Base-by-base conservation (phyloP, 2,888 invertebrate species). In the Neocrepidodera transversa region DNA sequence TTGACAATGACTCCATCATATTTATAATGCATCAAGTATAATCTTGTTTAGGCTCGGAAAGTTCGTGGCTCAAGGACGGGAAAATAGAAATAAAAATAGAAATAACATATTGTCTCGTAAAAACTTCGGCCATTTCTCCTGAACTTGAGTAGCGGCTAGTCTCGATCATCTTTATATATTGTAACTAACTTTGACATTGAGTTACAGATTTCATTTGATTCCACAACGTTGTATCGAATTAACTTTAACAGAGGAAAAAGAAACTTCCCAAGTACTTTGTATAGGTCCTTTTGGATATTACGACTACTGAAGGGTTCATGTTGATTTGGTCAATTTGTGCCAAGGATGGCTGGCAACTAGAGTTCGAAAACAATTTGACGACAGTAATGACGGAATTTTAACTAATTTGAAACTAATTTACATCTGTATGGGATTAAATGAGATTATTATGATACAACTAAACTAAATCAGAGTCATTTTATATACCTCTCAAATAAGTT, bases 1-100 rank as follows among this genome's bases (percentile, higher is more conserved):
- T 64, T 64, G 67, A 64, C 61, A 60, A 62, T 61, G 56, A 57
- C 51, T 53, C 62, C 60, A 53, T 60, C 57, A 64, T 59, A 64
- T 65, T 64, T 65, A 62, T 64, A 65, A 64, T 65, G 59, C 50
- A 61, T 67, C 52, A 58, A 61, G 64, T 65, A 57, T 62, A 64
- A 67, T 65, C 63, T 64, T 49, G 60, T 64, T 60, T 55, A 62
- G 58, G 20, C 13, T 28, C 18, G 42, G 57, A 38, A 58, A 54
- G 51, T 47, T 38, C 3, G 50, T 20, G 38, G 47, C 18, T 23
- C 32, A 52, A 14, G 23, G 45, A 18, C 11, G 18, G 52, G 17
- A 13, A 43, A 32, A 7, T 52, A 13, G 13, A 20, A 28, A 56
- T 13, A 52, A 28, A 56, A 58, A 61, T 55, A 63, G 53, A 61